phyloP scores from a whole-genome alignment of 2,888 invertebrate genomes.

The Aelia acuminata region DNA sequence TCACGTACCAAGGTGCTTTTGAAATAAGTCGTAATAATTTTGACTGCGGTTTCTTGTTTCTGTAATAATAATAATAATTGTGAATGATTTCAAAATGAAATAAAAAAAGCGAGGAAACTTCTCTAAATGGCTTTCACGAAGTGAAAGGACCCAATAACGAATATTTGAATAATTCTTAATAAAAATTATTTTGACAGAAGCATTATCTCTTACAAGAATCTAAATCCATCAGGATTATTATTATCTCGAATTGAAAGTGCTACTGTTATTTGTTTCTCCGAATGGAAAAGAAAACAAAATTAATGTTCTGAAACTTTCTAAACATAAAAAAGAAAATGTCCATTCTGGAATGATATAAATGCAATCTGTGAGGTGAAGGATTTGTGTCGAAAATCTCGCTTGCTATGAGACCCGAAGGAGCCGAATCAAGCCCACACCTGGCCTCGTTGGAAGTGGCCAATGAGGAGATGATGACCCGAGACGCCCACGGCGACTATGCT shows the following conservation, averaged over 20 bases:
- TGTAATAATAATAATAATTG: too few relatives aligned
- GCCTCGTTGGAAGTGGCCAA: conserved; percentile 26
- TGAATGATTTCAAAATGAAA: too few relatives aligned
- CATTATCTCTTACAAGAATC: not conserved
- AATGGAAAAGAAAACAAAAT: not conserved
- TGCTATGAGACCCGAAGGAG: not conserved
- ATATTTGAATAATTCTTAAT: not conserved
- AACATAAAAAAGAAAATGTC: not conserved
- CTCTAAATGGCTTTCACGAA: not conserved
- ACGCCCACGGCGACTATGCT: not conserved
- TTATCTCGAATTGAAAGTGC: not conserved
- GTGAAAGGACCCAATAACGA: not conserved
- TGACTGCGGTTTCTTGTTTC: too few relatives aligned
- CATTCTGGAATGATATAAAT: not conserved
- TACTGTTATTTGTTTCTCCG: not conserved
- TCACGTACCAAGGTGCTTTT: too few relatives aligned
- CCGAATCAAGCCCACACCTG: conserved; percentile 16
- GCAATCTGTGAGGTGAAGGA: not conserved
- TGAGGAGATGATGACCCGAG: not conserved
- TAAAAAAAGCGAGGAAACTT: too few relatives aligned
- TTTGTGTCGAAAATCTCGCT: not conserved
- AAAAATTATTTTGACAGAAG: not conserved
- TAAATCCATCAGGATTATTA: not conserved
- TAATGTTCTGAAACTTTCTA: not conserved
- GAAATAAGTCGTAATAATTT: too few relatives aligned